Evolutionary conservation across 2,797 vertebrate species (phyloP).

Genomic region (Eupleurogrammus muticus): DNA sequence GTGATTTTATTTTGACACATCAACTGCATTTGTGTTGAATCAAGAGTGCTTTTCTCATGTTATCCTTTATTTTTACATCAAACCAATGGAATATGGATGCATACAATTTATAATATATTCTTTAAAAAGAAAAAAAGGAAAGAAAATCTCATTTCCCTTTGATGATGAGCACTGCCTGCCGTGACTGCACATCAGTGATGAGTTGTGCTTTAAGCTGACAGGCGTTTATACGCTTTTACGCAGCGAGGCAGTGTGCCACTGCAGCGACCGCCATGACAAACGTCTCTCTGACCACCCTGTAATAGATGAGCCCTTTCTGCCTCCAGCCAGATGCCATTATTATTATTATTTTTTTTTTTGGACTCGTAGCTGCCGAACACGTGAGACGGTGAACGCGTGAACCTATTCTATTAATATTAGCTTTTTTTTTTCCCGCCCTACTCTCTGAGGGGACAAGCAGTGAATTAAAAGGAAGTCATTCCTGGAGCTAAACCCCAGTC

Average conservation of each 20-base stretch:
- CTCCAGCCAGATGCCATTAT: constrained; percentile 31
- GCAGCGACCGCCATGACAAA: constrained; percentile 27
- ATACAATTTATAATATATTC: neutral
- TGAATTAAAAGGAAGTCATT: constrained; percentile 41
- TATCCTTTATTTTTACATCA: neutral
- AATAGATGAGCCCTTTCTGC: constrained; percentile 46
- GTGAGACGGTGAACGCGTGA: constrained; percentile 11
- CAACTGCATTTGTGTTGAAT: neutral
- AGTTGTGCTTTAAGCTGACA: constrained; percentile 39
- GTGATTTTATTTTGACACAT: neutral
- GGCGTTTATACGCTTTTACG: constrained; percentile 30
- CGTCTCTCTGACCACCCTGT: constrained; percentile 28
- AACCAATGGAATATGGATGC: neutral
- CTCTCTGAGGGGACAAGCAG: constrained; percentile 14
- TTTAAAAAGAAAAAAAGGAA: neutral
- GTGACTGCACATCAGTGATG: constrained; percentile 21
- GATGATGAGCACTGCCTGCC: neutral
- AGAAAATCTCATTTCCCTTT: constrained; percentile 1
- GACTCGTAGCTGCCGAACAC: constrained; percentile 26
- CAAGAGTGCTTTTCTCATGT: neutral
- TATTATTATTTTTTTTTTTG: constrained; percentile 55
- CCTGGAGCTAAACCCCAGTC: constrained; percentile 30
- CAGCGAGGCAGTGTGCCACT: constrained; percentile 27
- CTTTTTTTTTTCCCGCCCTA: constrained; percentile 13
- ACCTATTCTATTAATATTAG: constrained; percentile 2